Evolutionary conservation across 2,888 invertebrate species (phyloP).

Genomic region (Onchidella celtica): DNA sequence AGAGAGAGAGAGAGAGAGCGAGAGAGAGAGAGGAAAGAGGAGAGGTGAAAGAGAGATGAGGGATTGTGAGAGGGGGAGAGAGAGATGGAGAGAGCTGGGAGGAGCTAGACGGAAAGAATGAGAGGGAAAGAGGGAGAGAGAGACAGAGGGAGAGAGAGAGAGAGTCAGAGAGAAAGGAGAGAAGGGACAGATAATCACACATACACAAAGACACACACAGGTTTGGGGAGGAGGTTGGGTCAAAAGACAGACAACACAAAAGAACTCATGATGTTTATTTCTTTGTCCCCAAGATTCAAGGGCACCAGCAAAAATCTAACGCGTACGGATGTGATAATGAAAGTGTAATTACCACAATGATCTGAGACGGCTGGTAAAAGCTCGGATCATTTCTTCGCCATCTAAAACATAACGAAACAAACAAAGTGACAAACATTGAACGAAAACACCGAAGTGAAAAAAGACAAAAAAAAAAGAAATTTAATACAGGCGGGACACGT

Average conservation of each 20-base stretch:
- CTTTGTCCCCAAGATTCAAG: neutral
- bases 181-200: neutral
- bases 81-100: neutral
- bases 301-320: no score
- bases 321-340: no score
- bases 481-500: no score
- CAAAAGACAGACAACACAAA: neutral
- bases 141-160: constrained; percentile 3
- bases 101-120: neutral
- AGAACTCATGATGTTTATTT: neutral
- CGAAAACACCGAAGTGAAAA: no score
- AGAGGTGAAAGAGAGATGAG: neutral
- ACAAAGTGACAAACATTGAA: no score
- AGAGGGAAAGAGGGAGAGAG: neutral
- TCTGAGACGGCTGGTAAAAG: no score
- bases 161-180: neutral
- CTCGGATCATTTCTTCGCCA: no score
- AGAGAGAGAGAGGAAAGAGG: neutral
- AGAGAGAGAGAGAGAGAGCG: neutral
- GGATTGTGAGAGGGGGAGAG: neutral
- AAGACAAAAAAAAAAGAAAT: no score
- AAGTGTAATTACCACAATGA: no score
- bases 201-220: neutral
- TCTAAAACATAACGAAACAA: no score
- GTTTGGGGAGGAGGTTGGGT: neutral